phyloP scores from a whole-genome alignment of 2,797 vertebrate genomes.

The Pteronotus mesoamericanus region DNA sequence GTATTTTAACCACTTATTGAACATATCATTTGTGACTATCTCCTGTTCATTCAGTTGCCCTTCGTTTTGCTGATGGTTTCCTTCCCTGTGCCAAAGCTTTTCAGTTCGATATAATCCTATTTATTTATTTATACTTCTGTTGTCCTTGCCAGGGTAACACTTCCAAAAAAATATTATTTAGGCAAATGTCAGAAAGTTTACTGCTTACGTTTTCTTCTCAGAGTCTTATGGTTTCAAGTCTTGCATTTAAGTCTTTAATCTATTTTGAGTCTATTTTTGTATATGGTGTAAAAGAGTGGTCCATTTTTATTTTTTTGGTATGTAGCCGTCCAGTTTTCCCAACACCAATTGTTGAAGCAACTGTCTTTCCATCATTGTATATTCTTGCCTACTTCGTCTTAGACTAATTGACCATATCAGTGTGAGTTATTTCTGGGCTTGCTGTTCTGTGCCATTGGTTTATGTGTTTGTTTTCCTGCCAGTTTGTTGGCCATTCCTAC shows the following conservation, averaged over 20 bases:
- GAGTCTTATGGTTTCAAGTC: not conserved
- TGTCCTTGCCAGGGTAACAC: not conserved
- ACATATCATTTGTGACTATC: not conserved
- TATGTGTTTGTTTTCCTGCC: not conserved
- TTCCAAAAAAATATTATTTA: not conserved
- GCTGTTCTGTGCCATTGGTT: not conserved
- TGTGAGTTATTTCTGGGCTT: not conserved
- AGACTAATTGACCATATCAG: not conserved
- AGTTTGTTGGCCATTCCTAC: slow-evolving; percentile 49
- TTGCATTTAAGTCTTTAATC: not conserved
- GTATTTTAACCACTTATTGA: not conserved
- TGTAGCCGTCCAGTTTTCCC: not conserved
- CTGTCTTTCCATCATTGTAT: not conserved
- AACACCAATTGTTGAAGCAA: not conserved
- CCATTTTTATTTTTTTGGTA: not conserved
- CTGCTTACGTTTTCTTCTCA: not conserved
- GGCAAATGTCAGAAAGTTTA: not conserved
- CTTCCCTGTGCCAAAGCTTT: not conserved
- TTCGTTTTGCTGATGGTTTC: not conserved
- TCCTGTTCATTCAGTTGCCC: not conserved
- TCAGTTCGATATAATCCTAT: not conserved
- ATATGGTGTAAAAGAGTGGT: not conserved
- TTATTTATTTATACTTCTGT: not conserved
- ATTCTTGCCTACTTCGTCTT: not conserved
- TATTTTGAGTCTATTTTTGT: not conserved